These are phyloP conservation scores for Cybosia mesomella DNA, from an alignment of 2,888 invertebrate species.

Conservation along the genomic window DNA sequence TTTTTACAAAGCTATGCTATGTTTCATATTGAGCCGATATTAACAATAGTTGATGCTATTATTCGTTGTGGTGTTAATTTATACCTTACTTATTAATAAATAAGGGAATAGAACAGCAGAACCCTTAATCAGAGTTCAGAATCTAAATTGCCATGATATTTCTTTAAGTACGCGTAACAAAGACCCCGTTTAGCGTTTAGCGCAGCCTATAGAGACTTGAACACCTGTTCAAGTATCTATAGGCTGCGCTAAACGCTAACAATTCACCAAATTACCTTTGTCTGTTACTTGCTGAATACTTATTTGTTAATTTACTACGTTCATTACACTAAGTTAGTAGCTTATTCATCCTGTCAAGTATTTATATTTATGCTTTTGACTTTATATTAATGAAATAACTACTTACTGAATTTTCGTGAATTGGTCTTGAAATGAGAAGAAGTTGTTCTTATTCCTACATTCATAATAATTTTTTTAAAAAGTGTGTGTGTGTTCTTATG, in stretches of 20 bases:
- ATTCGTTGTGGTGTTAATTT: neutral
- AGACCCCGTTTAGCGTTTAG: no score
- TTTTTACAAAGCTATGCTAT: no score
- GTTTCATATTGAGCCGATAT: no score
- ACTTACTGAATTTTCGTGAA: no score
- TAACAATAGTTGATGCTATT: no score
- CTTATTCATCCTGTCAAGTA: neutral
- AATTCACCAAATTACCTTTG: conserved; percentile 1
- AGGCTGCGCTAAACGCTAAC: neutral
- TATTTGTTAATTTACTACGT: neutral
- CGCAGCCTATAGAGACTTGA: no score
- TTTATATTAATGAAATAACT: no score
- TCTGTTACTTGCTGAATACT: neutral
- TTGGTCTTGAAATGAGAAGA: no score
- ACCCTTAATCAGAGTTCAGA: neutral
- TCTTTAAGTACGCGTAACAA: neutral
- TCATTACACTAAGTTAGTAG: neutral
- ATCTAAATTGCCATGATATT: neutral
- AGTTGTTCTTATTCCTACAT: conserved; percentile 15
- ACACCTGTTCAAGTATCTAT: neutral
- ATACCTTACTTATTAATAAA: neutral
- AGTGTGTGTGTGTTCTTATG: no score
- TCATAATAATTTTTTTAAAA: no score
- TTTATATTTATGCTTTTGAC: neutral
- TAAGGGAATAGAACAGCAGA: neutral